Evolutionary conservation across 2,888 invertebrate species (phyloP).

Genomic region (Philonicus albiceps): DNA sequence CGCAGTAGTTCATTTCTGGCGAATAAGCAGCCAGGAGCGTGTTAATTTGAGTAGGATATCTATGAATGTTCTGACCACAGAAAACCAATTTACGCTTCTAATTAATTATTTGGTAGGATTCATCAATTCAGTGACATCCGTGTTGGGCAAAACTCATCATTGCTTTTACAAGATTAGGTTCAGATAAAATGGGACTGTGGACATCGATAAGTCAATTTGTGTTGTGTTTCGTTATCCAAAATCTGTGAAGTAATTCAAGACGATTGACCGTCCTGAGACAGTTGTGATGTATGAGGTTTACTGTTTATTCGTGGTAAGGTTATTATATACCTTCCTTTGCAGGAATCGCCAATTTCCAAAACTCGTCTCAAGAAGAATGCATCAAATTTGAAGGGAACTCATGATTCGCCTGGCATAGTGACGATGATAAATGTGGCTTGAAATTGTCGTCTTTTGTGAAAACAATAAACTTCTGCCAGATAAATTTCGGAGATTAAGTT

Average conservation of each 20-base stretch:
- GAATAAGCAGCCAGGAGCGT: not conserved
- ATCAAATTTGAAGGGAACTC: not conserved
- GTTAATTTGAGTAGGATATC: not conserved
- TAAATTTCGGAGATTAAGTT: not conserved
- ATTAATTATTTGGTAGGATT: not conserved
- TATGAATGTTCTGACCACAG: not conserved
- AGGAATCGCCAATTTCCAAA: not conserved
- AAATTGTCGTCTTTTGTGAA: not conserved
- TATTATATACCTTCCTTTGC: not conserved
- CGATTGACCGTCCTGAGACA: not conserved
- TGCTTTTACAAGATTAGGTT: not conserved
- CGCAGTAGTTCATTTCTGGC: not conserved
- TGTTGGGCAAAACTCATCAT: not conserved
- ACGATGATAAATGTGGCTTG: constrained; percentile 4
- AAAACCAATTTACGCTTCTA: not conserved
- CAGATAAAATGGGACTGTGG: not conserved
- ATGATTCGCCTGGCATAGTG: not conserved
- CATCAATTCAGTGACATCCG: not conserved
- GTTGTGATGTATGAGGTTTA: not conserved
- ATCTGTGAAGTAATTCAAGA: not conserved
- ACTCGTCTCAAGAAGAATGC: not conserved
- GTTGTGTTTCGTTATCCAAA: not conserved
- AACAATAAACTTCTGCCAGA: not conserved
- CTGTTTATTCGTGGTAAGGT: not conserved
- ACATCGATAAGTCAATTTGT: not conserved